Evolutionary conservation across 2,113 vertebrate genomes (phyloP).

Genomic region (Lipophrys pholis): DNA sequence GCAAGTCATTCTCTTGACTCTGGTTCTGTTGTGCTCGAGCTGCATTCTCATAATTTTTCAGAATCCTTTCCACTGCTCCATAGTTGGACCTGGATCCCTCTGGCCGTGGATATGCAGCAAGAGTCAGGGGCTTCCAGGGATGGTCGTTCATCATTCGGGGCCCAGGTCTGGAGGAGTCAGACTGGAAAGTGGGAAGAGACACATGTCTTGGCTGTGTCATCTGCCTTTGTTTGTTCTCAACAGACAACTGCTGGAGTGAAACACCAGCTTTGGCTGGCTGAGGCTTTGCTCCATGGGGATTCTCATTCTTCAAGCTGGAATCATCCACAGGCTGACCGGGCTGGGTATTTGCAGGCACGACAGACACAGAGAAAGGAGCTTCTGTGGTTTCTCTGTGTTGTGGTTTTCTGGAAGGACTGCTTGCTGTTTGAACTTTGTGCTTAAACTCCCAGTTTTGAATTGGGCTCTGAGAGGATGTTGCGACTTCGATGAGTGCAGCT

Average conservation of each 20-base stretch:
- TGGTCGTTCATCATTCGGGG: slow-evolving; percentile 86
- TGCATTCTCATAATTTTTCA: slow-evolving; percentile 91
- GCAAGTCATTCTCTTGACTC: slow-evolving; percentile 65
- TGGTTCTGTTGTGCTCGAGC: slow-evolving; percentile 73
- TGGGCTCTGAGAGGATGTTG: slow-evolving; percentile 34
- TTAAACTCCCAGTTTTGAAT: slow-evolving; percentile 48
- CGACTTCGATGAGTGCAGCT: slow-evolving; percentile 30
- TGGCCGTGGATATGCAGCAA: slow-evolving; percentile 92
- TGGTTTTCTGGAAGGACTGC: slow-evolving; percentile 55
- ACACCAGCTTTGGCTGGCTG: slow-evolving; percentile 40
- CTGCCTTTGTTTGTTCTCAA: slow-evolving; percentile 53
- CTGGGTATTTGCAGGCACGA: slow-evolving; percentile 41
- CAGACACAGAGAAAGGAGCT: slow-evolving; percentile 36
- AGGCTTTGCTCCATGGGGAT: slow-evolving; percentile 48
- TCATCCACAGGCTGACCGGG: slow-evolving; percentile 33
- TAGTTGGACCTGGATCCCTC: slow-evolving; percentile 95
- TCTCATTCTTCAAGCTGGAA: slow-evolving; percentile 43
- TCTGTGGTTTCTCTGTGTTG: slow-evolving; percentile 56
- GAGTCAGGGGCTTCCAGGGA: slow-evolving; percentile 90
- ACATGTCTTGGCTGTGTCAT: slow-evolving; percentile 40
- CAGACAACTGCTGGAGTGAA: slow-evolving; percentile 66
- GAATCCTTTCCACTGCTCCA: slow-evolving; percentile 92
- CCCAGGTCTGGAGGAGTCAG: slow-evolving; percentile 59
- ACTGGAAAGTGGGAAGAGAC: slow-evolving; percentile 45
- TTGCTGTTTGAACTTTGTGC: slow-evolving; percentile 49